These are phyloP conservation scores for Origma solitaria DNA, from an alignment of 2,113 vertebrate species.

Conservation along the genomic window DNA sequence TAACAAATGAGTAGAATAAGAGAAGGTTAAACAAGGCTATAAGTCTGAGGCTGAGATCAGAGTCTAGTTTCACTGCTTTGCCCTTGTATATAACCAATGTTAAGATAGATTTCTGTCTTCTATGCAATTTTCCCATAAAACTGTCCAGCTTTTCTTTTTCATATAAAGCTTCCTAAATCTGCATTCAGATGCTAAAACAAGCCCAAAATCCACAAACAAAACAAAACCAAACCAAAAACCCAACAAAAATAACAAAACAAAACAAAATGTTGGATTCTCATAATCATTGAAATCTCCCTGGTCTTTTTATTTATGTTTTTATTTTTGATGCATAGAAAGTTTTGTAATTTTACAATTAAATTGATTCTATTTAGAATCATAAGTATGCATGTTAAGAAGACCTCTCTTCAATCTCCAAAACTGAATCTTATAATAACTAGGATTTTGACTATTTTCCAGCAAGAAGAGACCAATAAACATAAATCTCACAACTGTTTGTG, in stretches of 20 bases:
- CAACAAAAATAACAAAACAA: neutral
- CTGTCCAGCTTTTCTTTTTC: neutral
- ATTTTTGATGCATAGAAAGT: neutral
- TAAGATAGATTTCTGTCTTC: neutral
- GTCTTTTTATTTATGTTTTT: neutral
- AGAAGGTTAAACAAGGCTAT: neutral
- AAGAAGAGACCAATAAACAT: neutral
- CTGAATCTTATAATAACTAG: neutral
- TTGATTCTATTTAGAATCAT: neutral
- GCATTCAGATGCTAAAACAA: neutral
- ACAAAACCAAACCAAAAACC: rapidly evolving
- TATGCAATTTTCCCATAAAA: neutral
- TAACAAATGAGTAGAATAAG: neutral
- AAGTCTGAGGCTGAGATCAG: neutral
- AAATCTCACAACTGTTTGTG: neutral
- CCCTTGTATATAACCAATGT: neutral
- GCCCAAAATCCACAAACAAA: no score
- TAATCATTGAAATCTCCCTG: neutral
- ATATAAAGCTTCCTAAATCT: neutral
- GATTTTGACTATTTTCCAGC: neutral
- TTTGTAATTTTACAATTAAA: neutral
- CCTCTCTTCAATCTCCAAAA: neutral
- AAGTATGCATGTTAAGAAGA: neutral
- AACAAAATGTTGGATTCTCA: rapidly evolving
- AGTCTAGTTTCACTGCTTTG: neutral